Percentiles rank a stretch among this genome's conserved stretches.
phyloP scores from a whole-genome alignment of 30 jellyfish, hydroid and myxozoan species.

The Catostylus mosaicus region DNA sequence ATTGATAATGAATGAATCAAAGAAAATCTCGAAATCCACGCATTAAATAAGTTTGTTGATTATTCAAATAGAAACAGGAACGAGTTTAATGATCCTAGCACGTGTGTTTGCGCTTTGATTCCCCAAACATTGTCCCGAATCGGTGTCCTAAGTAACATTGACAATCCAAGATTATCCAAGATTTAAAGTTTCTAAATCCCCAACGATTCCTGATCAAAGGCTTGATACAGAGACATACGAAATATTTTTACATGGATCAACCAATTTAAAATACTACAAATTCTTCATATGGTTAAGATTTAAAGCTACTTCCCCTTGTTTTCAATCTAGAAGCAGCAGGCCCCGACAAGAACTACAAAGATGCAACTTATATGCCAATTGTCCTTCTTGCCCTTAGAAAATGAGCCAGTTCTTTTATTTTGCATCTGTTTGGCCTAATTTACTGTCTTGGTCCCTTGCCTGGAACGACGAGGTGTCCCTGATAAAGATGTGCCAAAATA shows the following conservation, averaged over 20 bases:
- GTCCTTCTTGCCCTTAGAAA: too few species aligned
- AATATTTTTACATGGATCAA: conserved; percentile 5
- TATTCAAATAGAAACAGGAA: not conserved
- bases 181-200: not conserved
- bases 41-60: not conserved
- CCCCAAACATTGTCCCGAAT: too few species aligned
- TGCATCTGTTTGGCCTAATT: too few species aligned
- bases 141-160: not conserved
- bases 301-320: not conserved
- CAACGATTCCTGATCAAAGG: not conserved
- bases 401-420: too few species aligned
- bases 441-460: too few species aligned
- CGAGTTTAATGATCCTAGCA: not conserved
- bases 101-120: not conserved
- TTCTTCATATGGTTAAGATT: not conserved
- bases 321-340: not conserved
- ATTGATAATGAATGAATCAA: not conserved
- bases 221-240: conserved; percentile 5
- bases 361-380: too few species aligned
- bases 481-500: too few species aligned
- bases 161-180: conserved; percentile 1
- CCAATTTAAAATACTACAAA: not conserved
- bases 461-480: too few species aligned
- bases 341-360: not conserved
- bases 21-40: not conserved